phyloP scores from a whole-genome alignment of 1,140 invertebrate species.

The Gryon sp. region DNA sequence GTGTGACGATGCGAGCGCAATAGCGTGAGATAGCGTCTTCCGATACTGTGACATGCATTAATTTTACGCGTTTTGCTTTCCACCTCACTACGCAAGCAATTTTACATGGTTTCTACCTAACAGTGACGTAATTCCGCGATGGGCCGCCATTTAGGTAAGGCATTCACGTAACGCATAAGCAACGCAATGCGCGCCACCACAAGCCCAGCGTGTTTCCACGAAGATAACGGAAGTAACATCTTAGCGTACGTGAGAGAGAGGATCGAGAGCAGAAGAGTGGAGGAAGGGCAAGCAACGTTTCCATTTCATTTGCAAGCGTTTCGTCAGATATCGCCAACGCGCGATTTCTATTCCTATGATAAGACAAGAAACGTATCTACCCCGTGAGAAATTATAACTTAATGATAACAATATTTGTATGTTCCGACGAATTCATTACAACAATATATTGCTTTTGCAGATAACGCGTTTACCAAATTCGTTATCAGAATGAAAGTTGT shows the following conservation, averaged over 20 bases:
- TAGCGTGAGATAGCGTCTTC: conserved; percentile 55
- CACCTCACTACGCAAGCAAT: conserved; percentile 52
- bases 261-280: too few relatives aligned
- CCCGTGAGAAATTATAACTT: conserved; percentile 30
- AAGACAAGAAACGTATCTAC: conserved; percentile 61
- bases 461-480: conserved; percentile 8
- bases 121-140: conserved; percentile 44
- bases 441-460: conserved; percentile 20
- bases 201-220: conserved; percentile 73
- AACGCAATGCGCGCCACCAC: conserved; percentile 67
- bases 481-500: background rate
- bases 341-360: conserved; percentile 45
- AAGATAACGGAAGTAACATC: conserved; percentile 70
- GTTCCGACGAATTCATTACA: conserved; percentile 20
- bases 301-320: conserved; percentile 54
- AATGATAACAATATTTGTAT: conserved; percentile 52
- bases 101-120: conserved; percentile 47
- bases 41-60: conserved; percentile 62
- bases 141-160: conserved; percentile 68
- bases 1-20: conserved; percentile 52
- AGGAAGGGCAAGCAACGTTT: too few relatives aligned
- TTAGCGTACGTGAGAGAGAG: conserved; percentile 64
- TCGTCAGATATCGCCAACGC: conserved; percentile 57
- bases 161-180: conserved; percentile 75
- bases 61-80: conserved; percentile 64